Evolutionary conservation across 2,113 vertebrate species (phyloP).

Genomic region (Cyprinodon tularosa): DNA sequence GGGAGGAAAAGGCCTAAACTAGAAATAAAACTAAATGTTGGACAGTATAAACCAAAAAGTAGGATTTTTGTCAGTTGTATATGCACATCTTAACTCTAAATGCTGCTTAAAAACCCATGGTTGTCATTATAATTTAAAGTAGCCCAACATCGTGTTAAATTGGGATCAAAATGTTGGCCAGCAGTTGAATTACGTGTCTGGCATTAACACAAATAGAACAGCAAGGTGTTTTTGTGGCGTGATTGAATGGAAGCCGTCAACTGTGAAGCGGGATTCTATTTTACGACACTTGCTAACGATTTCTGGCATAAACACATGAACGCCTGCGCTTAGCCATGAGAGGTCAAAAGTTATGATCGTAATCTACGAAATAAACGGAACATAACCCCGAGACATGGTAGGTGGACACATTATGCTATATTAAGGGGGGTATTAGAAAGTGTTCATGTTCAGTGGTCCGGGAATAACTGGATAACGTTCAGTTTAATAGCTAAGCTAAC

Average conservation of each 20-base stretch:
- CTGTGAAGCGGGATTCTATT: background rate
- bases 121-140: no score
- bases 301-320: slow-evolving; percentile 61
- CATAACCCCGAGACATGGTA: slow-evolving; percentile 63
- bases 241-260: background rate
- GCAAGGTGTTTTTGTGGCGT: no score
- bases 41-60: no score
- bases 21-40: no score
- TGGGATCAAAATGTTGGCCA: no score
- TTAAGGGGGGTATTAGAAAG: fast-evolving
- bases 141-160: no score
- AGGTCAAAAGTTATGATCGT: slow-evolving; percentile 68
- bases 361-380: slow-evolving; percentile 10
- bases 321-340: slow-evolving; percentile 19
- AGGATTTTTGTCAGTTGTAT: no score
- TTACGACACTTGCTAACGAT: slow-evolving; percentile 48
- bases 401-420: background rate
- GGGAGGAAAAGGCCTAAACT: no score
- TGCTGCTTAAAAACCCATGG: no score
- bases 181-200: no score
- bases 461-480: fast-evolving
- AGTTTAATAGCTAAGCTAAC: slow-evolving; percentile 49
- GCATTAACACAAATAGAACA: no score
- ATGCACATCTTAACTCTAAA: no score
- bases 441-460: fast-evolving